Base-by-base conservation (phyloP, 2,888 invertebrate genomes). In the Netelia melanura region DNA sequence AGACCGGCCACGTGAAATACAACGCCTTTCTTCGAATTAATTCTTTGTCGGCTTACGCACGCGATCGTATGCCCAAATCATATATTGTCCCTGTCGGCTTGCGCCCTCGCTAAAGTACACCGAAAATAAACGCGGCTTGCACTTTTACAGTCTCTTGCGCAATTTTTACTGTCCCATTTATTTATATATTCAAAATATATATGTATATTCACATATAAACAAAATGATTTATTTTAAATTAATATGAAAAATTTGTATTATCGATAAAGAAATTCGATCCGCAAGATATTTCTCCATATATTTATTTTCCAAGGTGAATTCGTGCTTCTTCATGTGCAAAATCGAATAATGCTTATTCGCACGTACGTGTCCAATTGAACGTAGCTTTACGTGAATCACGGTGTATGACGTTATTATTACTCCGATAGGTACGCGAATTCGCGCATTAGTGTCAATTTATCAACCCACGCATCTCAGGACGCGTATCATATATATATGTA, bases 391-490 rank as follows among this genome's bases (percentile, higher is more conserved):
- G 85, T 82, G 81, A 81, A 82, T 85, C 85, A 85, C 75, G 25
- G 74, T 70, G 75, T 79, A 85, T 75, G 82, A 85, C 81, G 82
- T 85, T 85, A 81, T 85, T 85, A 85, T 81, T 75, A 65, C 81
- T 78, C 65, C 52, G 84, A 84, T 78, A 84, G 54, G 75, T 75
- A 79, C 78, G 79, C 64, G 85, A 85, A 75, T 85, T 85, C 78
- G 78, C 82, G 85, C 65, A 85, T 85, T 85, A 85, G 75, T 75
- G 85, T 81, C 85, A 85, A 85, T 85, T 82, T 85, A 85, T 85
- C 78, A 75, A 17, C 85, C 85, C 79, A 85, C 85, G 65, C 85
- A 68, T 14, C 38, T 5, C 44, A 67, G 58, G 70, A 85, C 54
- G 81, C 65, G 67, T 67, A 72, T 75, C 21, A 61, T 52, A 62